Evolutionary conservation across 2,797 vertebrate genomes (phyloP).

Genomic region (Lithobates pipiens): DNA sequence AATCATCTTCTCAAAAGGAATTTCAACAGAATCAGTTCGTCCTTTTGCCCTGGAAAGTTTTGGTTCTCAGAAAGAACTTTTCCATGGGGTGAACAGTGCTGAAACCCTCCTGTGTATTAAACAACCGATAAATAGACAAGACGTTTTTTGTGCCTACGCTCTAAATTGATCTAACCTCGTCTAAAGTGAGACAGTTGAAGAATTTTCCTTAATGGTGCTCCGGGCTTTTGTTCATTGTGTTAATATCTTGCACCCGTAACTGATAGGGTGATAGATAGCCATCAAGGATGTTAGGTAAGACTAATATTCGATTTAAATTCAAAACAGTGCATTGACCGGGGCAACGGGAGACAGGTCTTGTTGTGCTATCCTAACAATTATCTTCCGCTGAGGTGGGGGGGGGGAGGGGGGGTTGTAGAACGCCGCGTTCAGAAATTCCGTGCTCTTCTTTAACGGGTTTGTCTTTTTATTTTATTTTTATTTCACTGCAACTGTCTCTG

Average conservation of each 20-base stretch:
- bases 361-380: constrained; percentile 22
- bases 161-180: constrained; percentile 37
- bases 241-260: constrained; percentile 53
- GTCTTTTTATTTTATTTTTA: no score
- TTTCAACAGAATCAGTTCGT: constrained; percentile 51
- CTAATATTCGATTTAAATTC: constrained; percentile 62
- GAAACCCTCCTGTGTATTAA: constrained; percentile 62
- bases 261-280: constrained; percentile 50
- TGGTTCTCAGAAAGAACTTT: constrained; percentile 62
- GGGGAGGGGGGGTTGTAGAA: not conserved
- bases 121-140: constrained; percentile 64
- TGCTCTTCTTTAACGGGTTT: not conserved
- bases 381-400: not conserved
- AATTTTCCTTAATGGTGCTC: constrained; percentile 24
- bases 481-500: constrained; percentile 15
- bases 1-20: constrained; percentile 67
- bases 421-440: not conserved
- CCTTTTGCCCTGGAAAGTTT: constrained; percentile 69
- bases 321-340: not conserved
- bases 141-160: constrained; percentile 60
- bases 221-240: constrained; percentile 51
- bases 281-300: constrained; percentile 62
- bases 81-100: constrained; percentile 59
- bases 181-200: constrained; percentile 59
- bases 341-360: constrained; percentile 21